These are phyloP conservation scores for Carterocephalus palaemon DNA, from an alignment of 2,888 invertebrate species.

Conservation along the genomic window DNA sequence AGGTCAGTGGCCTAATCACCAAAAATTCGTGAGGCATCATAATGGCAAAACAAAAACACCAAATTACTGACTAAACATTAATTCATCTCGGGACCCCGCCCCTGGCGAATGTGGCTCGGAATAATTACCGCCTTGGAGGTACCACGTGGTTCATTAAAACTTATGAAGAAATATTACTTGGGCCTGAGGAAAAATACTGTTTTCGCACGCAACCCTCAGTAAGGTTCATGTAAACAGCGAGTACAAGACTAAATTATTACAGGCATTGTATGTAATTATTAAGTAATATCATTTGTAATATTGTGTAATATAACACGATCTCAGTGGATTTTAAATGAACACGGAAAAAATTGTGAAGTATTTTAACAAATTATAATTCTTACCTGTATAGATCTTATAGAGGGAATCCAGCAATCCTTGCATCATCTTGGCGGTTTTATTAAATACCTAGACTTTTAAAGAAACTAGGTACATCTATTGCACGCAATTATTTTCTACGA, in stretches of 20 bases:
- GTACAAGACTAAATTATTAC: too few relatives aligned
- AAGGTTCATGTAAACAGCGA: constrained; percentile 4
- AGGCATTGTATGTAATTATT: too few relatives aligned
- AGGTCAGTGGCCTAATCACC: constrained; percentile 46
- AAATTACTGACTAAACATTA: constrained; percentile 61
- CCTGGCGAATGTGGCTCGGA: constrained; percentile 42
- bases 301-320: too few relatives aligned
- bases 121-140: constrained; percentile 40
- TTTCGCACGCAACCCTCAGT: constrained; percentile 7
- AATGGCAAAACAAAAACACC: constrained; percentile 48
- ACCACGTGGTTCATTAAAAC: constrained; percentile 25
- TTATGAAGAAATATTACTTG: constrained; percentile 21
- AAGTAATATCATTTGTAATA: too few relatives aligned
- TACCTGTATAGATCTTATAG: constrained; percentile 72
- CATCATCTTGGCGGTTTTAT: constrained; percentile 65
- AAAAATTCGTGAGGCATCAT: constrained; percentile 45
- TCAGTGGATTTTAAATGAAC: too few relatives aligned
- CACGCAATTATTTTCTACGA: constrained; percentile 23
- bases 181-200: constrained; percentile 12
- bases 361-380: too few relatives aligned
- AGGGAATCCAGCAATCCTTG: constrained; percentile 72
- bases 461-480: constrained; percentile 9
- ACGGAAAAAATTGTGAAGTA: too few relatives aligned
- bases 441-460: constrained; percentile 44
- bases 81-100: constrained; percentile 58